A percentile compares a stretch with the other conserved stretches of the same genome.
Evolutionary conservation across 2,113 vertebrate genomes (phyloP).

Genomic region (Anolis sagrei): DNA sequence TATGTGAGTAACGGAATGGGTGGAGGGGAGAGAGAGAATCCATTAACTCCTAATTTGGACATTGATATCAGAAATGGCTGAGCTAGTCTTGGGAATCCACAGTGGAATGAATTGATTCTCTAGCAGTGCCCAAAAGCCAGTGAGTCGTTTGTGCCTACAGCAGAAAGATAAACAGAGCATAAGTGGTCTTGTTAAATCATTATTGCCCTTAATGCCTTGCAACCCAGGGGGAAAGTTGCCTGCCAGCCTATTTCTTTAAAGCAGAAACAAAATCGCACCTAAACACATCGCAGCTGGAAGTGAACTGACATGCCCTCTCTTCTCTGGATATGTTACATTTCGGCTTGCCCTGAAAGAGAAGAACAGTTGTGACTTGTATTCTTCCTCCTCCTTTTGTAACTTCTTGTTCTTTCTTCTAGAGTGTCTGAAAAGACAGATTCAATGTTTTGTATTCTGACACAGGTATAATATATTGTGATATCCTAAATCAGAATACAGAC

Average conservation of each 20-base stretch:
- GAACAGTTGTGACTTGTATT: not conserved
- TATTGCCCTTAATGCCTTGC: slow-evolving; percentile 39
- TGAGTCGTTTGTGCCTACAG: not conserved
- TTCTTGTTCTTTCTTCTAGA: no score
- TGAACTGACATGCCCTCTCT: not conserved
- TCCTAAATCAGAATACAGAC: no score
- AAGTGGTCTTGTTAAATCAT: slow-evolving; percentile 46
- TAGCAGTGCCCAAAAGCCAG: accelerated
- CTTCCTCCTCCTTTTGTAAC: not conserved
- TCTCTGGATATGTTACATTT: not conserved
- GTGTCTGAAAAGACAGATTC: no score
- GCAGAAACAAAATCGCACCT: slow-evolving; percentile 21
- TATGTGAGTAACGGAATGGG: not conserved
- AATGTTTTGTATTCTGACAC: no score
- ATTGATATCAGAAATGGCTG: not conserved
- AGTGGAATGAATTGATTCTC: slow-evolving; percentile 5
- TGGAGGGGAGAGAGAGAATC: not conserved
- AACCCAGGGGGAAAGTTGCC: slow-evolving; percentile 24
- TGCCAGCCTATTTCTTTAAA: not conserved
- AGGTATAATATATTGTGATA: no score
- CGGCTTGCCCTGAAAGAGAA: not conserved
- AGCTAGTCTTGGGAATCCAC: not conserved
- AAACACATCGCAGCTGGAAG: slow-evolving; percentile 48
- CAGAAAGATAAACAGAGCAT: slow-evolving; percentile 29
- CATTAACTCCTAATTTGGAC: not conserved